phyloP scores from a whole-genome alignment of 2,888 invertebrate genomes.

The Ctenicera cuprea region DNA sequence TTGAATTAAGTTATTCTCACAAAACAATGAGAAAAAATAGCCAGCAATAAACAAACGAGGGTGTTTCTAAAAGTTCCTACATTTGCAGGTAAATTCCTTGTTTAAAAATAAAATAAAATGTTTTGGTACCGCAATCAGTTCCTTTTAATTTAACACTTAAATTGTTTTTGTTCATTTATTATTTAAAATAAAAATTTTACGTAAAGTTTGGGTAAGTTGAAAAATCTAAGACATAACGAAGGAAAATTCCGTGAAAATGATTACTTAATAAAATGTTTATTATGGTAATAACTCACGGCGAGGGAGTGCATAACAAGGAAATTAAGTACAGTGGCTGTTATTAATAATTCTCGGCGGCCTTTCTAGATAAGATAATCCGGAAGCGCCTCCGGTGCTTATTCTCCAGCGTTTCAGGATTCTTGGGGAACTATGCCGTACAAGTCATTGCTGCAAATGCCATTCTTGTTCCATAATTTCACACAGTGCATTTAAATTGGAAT shows the following conservation, averaged over 20 bases:
- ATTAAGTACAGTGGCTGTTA: conserved; percentile 6
- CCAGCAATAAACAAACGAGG: too few species aligned
- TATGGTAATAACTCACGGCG: not conserved
- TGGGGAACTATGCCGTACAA: not conserved
- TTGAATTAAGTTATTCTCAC: too few species aligned
- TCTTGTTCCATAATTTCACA: not conserved
- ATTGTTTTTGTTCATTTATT: too few species aligned
- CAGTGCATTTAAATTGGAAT: conserved; percentile 16
- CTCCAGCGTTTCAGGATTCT: conserved; percentile 1
- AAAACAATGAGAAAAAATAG: too few species aligned
- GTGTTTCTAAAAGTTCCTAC: too few species aligned
- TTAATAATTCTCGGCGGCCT: not conserved
- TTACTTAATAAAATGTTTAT: not conserved
- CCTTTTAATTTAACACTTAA: too few species aligned
- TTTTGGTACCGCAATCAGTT: too few species aligned
- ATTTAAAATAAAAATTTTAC: too few species aligned
- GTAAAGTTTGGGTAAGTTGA: too few species aligned
- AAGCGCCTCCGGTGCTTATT: conserved; percentile 3
- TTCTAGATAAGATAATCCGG: conserved; percentile 15
- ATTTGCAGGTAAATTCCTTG: too few species aligned
- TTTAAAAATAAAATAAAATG: too few species aligned
- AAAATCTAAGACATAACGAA: too few species aligned
- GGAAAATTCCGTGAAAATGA: not conserved
- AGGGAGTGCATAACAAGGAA: not conserved
- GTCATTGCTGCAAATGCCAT: conserved; percentile 11